Evolutionary conservation across 2,113 vertebrate species (phyloP), one percentile per base, ranked within the genome.

Genomic region (Tragelaphus strepsiceros): DNA sequence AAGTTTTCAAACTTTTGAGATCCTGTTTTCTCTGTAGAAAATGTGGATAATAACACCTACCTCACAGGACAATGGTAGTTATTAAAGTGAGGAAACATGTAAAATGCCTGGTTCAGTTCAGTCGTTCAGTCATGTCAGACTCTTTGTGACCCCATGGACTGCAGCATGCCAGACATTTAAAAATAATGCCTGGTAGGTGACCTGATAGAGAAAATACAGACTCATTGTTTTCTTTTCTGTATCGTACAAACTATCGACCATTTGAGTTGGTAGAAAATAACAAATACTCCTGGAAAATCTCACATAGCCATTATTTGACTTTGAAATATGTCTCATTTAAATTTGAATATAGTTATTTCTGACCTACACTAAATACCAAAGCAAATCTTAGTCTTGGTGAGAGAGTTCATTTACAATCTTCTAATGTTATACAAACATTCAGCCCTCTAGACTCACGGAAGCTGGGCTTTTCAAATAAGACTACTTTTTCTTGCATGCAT

Each of bases 331-430:
- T 58, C 64, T 95, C 24, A 26, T 85, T 96, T 94, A 90, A 90
- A 84, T 67, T 94, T 84, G 58, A 87, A 90, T 62, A 56, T 56
- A 51, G 43, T 92, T 96, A 80, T 78, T 88, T 98, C 39, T 87
- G 9, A 62, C 96, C 78, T 32, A 32, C 16, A 28, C 7, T 62
- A 56, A 12, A 71, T 26, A 61, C n/a, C 58, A 64, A 86, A 54
- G 43, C 22, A 92, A 93, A 90, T 61, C 28, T 80, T 86, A 62
- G 16, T 16, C 62, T 30, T 88, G 24, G 80, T 26, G 81, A 58
- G 32, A 67, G n/a, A 78, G n/a, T 93, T 71, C 15, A 22, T 77
- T 32, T 61, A 59, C 32, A 90, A 3, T 90, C 28, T n/a, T 71
- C 54, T 64, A 35, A 51, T 62, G 24, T 35, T 11, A 62, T 90